Conservation (phyloP, 2,797 vertebrate species). For the Amniataba percoides region DNA sequence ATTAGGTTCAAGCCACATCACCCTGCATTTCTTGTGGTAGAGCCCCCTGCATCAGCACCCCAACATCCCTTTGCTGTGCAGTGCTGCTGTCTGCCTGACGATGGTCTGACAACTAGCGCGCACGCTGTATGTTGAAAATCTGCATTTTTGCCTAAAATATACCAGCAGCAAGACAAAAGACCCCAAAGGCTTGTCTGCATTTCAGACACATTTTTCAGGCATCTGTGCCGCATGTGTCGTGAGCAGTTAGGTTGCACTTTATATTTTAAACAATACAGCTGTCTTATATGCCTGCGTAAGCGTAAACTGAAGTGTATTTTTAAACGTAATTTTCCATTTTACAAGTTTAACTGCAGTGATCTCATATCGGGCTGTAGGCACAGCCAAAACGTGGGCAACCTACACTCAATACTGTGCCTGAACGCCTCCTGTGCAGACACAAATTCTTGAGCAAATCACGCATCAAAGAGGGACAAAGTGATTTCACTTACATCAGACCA, state of each 20-base stretch:
- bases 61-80: background rate
- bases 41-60: no score
- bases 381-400: constrained; percentile 7
- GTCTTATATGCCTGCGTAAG: no score
- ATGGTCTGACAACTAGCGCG: background rate
- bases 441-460: background rate
- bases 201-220: background rate
- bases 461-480: background rate
- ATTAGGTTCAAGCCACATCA: background rate
- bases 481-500: background rate
- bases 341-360: no score
- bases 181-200: background rate
- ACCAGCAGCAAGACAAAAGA: constrained; percentile 6
- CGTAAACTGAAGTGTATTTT: background rate
- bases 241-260: no score
- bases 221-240: no score
- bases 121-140: constrained; percentile 2
- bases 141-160: background rate
- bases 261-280: no score
- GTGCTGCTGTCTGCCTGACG: constrained; percentile 1
- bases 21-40: no score
- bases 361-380: background rate
- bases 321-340: background rate
- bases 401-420: constrained; percentile 4
- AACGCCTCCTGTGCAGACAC: constrained; percentile 3